phyloP scores from a whole-genome alignment of 2,113 vertebrate genomes.

The Crotalus helleri region DNA sequence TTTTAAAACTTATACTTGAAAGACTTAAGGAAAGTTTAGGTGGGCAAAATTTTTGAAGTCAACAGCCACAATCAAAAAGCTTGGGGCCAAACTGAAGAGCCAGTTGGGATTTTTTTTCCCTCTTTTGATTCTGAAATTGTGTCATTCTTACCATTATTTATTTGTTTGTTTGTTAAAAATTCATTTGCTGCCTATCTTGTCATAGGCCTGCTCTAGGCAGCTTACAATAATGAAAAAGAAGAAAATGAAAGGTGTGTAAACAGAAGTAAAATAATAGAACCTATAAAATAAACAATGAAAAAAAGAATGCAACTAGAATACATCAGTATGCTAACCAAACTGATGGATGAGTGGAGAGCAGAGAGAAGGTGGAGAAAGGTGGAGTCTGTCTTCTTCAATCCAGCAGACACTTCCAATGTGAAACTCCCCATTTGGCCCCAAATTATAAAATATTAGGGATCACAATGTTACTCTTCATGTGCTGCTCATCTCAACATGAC shows the following conservation, averaged over 20 bases:
- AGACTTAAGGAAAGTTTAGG: not conserved
- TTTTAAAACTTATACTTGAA: not conserved
- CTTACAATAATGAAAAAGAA: not conserved
- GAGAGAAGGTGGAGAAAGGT: not conserved
- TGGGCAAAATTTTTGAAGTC: not conserved
- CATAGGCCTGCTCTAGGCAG: not conserved
- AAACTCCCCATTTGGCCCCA: not conserved
- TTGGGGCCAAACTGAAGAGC: not conserved
- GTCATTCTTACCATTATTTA: not conserved
- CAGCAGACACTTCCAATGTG: not conserved
- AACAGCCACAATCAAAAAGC: not conserved
- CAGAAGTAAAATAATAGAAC: not conserved
- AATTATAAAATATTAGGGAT: not conserved
- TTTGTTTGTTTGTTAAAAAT: not conserved
- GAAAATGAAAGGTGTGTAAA: not conserved
- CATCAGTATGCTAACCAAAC: not conserved
- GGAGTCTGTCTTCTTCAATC: not conserved
- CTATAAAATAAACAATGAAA: not conserved
- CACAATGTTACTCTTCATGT: not conserved
- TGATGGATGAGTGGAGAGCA: not conserved
- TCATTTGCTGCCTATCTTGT: not conserved
- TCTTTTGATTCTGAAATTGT: not conserved
- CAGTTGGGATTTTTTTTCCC: not conserved
- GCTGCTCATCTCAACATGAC: not conserved
- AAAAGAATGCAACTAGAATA: not conserved